phyloP scores from a whole-genome alignment of 2,113 vertebrate genomes.

The Brienomyrus brachyistius region DNA sequence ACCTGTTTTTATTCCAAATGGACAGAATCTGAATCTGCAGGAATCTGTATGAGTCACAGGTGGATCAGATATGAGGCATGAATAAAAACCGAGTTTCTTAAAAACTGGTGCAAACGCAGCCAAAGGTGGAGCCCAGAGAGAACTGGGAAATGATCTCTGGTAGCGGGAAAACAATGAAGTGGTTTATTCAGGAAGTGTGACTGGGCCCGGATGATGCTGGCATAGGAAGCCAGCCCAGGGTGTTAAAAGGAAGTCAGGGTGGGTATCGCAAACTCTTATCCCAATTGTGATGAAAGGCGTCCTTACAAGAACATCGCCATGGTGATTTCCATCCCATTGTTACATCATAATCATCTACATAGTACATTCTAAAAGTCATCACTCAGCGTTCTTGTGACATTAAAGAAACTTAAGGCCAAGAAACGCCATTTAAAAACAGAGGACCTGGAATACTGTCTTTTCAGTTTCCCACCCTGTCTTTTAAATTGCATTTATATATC shows the following conservation, averaged over 20 bases:
- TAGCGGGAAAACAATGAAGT: constrained; percentile 32
- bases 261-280: neutral
- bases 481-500: neutral
- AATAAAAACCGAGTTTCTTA: neutral
- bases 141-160: constrained; percentile 23
- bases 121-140: neutral
- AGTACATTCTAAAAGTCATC: neutral
- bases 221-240: constrained; percentile 33
- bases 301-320: neutral
- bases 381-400: neutral
- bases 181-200: constrained; percentile 31
- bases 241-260: constrained; percentile 33
- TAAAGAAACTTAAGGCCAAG: neutral
- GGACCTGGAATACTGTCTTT: neutral
- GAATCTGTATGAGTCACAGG: neutral
- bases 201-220: constrained; percentile 25
- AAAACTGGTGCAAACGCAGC: neutral
- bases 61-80: neutral
- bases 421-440: neutral
- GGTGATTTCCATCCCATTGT: neutral
- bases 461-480: neutral
- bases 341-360: neutral
- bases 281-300: neutral
- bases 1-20: neutral
- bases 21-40: neutral